Base-by-base conservation (phyloP, 1,140 invertebrate genomes). In the Caenorhabditis latens region DNA sequence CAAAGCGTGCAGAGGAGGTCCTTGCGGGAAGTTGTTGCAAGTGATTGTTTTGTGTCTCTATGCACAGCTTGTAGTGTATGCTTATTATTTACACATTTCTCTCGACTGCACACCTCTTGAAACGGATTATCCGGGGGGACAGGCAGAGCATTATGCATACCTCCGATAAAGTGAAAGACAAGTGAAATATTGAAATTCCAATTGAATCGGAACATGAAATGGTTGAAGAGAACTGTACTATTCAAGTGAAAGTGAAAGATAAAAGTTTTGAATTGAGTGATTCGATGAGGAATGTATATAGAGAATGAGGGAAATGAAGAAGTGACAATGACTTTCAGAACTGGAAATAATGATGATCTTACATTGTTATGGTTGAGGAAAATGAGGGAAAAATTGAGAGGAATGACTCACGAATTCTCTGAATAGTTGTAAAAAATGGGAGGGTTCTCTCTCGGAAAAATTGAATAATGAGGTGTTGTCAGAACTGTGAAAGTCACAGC, bases 81-180 rank as follows among this genome's bases (percentile, higher is more conserved):
- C 71, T 79, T 50, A 79, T 79, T 79, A 79, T 79, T 79, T 79
- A 79, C 71, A 79, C 71, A 79, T 79, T 50, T 79, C 2, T 48
- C 19, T 24, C 8, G 40, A 43, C 46, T 24, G 9, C 65, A 71
- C 71, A 79, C 43, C 71, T 79, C 71, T 79, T 79, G 71, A 79
- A 79, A 79, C 71, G 71, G 71, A 79, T 79, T 79, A 79, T 79
- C 71, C 71, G 71, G 71, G 8, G 40, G 42, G 14, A n/a, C 24
- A 13, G 11, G n/a, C 13, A 40, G 40, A n/a, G 46, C 40, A 79
- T 50, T 79, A 79, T 79, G 71, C 71, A 79, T 50, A 46, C 46
- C 46, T 6, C 57, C n/a, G 57, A 21, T 14, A 3, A 5, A 21
- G n/a, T n/a, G 57, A 58, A n/a, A 58, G 19, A 5, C 7, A n/a